A percentile compares a stretch with the other conserved stretches of the same genome.
Evolutionary conservation across 30 jellyfish, hydroid and myxozoan species (phyloP).

Genomic region (Morbakka virulenta): DNA sequence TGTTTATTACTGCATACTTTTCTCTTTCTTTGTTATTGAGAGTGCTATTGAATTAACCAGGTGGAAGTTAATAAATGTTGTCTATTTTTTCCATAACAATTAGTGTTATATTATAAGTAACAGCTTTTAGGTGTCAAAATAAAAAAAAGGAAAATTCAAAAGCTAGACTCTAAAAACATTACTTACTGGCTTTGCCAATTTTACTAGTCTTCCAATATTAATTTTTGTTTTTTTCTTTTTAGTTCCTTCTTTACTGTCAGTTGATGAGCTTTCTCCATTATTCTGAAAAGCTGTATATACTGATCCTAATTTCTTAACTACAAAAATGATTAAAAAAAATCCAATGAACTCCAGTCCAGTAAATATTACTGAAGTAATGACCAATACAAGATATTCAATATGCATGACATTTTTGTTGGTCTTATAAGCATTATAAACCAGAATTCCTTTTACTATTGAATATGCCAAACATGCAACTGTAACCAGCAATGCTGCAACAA

Average conservation of each 20-base stretch:
- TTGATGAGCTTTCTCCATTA: background rate
- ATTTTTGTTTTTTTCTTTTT: slow-evolving; percentile 46
- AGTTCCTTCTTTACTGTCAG: background rate
- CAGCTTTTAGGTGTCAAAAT: no score
- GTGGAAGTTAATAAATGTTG: no score
- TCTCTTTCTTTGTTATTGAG: no score
- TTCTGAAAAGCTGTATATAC: slow-evolving; percentile 14
- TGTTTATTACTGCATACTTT: no score
- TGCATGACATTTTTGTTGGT: slow-evolving; percentile 12
- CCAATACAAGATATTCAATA: slow-evolving; percentile 42
- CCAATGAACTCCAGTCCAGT: slow-evolving; percentile 31
- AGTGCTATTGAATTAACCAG: no score
- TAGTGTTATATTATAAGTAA: no score
- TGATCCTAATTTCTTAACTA: slow-evolving; percentile 25
- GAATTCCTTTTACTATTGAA: slow-evolving; percentile 47
- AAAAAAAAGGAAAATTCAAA: no score
- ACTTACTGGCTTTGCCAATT: slow-evolving; percentile 85
- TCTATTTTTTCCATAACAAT: no score
- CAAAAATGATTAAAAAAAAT: slow-evolving; percentile 25
- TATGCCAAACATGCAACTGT: slow-evolving; percentile 46
- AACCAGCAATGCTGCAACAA: background rate
- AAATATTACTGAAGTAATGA: slow-evolving; percentile 60
- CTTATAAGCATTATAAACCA: slow-evolving; percentile 27
- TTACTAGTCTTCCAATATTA: slow-evolving; percentile 49
- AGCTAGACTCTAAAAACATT: no score